A percentile compares a stretch with the other conserved stretches of the same genome.
Conservation (phyloP, 2,113 vertebrate species). For the Sterrhoptilus dennistouni region DNA sequence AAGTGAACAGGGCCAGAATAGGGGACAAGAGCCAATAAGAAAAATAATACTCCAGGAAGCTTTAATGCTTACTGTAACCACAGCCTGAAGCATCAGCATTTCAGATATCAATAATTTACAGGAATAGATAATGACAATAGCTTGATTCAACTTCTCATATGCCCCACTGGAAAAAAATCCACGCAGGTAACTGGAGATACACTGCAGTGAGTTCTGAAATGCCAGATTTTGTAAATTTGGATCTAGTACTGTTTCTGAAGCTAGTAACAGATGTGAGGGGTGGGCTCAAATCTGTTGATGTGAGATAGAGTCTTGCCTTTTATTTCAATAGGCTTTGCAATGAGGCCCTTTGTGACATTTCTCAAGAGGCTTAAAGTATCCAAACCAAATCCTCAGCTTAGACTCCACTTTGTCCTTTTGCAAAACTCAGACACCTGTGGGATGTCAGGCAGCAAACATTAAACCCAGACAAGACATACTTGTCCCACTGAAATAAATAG, state of each 20-base stretch:
- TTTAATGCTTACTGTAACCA: constrained; percentile 50
- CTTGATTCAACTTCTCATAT: background rate
- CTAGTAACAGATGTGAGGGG: background rate
- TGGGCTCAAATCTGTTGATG: background rate
- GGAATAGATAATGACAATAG: background rate
- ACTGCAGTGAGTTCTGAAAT: background rate
- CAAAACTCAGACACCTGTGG: background rate
- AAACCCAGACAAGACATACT: background rate
- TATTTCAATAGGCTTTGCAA: background rate
- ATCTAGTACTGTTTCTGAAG: background rate
- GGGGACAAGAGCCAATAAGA: background rate
- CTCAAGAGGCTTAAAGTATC: background rate
- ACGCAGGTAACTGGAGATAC: background rate
- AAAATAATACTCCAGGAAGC: constrained; percentile 43
- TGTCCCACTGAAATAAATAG: background rate
- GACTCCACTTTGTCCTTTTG: background rate
- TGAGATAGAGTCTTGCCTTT: background rate
- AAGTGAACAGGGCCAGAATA: background rate
- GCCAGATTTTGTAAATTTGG: background rate
- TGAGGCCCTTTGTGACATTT: background rate
- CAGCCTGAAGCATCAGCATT: constrained; percentile 28
- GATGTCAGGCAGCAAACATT: background rate
- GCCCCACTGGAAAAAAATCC: background rate
- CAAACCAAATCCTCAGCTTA: background rate
- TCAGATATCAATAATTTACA: constrained; percentile 55